Evolutionary conservation across 2,797 vertebrate genomes (phyloP).

Genomic region (Darevskia mixta): DNA sequence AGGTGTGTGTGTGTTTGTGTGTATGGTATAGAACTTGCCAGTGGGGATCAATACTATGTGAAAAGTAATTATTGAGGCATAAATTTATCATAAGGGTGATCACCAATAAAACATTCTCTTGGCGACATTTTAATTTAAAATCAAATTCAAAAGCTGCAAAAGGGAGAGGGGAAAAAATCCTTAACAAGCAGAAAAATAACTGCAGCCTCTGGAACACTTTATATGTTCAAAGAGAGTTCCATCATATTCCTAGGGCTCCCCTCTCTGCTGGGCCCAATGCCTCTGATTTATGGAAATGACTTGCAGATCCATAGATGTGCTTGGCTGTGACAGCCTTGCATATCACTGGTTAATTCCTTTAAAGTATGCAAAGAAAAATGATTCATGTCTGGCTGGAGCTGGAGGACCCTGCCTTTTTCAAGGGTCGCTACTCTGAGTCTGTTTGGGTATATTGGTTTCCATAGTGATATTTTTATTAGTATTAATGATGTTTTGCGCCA

Average conservation of each 20-base stretch:
- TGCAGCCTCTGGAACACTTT: slow-evolving; percentile 77
- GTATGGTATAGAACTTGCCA: slow-evolving; percentile 57
- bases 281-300: slow-evolving; percentile 79
- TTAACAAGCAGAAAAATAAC: slow-evolving; percentile 85
- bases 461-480: slow-evolving; percentile 56
- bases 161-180: slow-evolving; percentile 63
- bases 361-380: slow-evolving; percentile 81
- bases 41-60: slow-evolving; percentile 75
- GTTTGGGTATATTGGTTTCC: slow-evolving; percentile 71
- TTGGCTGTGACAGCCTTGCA: slow-evolving; percentile 77
- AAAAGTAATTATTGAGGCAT: slow-evolving; percentile 81
- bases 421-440: slow-evolving; percentile 74
- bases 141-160: slow-evolving; percentile 73
- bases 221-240: slow-evolving; percentile 78
- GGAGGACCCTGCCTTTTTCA: slow-evolving; percentile 74
- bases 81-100: slow-evolving; percentile 83
- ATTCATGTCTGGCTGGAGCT: slow-evolving; percentile 72
- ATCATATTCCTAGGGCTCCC: slow-evolving; percentile 73
- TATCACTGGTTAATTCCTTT: slow-evolving; percentile 77
- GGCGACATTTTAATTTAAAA: slow-evolving; percentile 82
- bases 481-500: slow-evolving; percentile 44
- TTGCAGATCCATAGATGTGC: slow-evolving; percentile 80
- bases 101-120: slow-evolving; percentile 80
- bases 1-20: slow-evolving; percentile 1
- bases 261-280: slow-evolving; percentile 75